Conservation (phyloP, 2,888 invertebrate species). For the Sympetrum striolatum region DNA sequence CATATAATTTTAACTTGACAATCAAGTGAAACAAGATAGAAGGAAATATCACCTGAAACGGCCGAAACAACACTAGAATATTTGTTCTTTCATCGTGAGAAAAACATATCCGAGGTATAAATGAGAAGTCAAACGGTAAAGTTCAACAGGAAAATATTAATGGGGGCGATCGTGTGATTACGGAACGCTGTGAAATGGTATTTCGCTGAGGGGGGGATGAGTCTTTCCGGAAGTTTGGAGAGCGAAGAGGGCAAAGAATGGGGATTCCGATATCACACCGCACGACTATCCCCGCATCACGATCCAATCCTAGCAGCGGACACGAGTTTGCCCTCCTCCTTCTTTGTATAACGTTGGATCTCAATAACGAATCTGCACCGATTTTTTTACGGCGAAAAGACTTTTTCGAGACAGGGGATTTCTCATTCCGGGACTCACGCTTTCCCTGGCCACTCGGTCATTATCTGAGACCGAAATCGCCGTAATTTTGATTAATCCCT, state of each 20-base stretch:
- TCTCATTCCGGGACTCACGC: conserved; percentile 30
- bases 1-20: too few species aligned
- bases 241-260: not conserved
- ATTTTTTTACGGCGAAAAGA: conserved; percentile 16
- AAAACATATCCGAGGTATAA: too few species aligned
- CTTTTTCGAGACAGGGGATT: not conserved
- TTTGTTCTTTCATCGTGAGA: too few species aligned
- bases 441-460: conserved; percentile 8
- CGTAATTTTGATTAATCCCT: conserved; percentile 8
- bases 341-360: conserved; percentile 11
- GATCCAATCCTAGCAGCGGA: not conserved
- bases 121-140: too few species aligned
- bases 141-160: too few species aligned
- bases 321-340: conserved; percentile 22
- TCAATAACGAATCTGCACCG: conserved; percentile 36
- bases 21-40: too few species aligned
- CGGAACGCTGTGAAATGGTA: too few species aligned
- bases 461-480: conserved; percentile 8
- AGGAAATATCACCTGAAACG: too few species aligned
- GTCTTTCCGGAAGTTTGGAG: conserved; percentile 21
- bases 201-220: not conserved
- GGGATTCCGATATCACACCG: conserved; percentile 30
- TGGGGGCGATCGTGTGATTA: too few species aligned
- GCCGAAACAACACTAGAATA: too few species aligned
- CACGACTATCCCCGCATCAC: conserved; percentile 13